These are phyloP conservation scores for Guaruba guarouba DNA, from an alignment of 2,113 vertebrate species.

Conservation along the genomic window DNA sequence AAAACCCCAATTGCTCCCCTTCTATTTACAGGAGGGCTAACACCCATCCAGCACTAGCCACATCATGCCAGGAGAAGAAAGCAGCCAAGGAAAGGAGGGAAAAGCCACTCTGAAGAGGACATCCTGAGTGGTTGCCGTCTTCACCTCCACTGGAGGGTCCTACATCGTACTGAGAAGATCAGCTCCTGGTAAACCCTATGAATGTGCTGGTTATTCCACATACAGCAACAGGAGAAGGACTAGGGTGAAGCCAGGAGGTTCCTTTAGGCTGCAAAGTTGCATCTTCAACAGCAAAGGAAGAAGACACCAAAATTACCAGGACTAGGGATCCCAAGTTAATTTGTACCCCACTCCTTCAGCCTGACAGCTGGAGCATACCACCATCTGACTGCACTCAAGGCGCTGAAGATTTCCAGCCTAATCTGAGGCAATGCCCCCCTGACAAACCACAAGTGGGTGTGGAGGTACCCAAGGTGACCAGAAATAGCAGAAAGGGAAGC, in stretches of 20 bases:
- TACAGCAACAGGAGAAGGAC: neutral
- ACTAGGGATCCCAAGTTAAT: neutral
- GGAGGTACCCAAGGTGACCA: neutral
- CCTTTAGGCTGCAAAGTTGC: neutral
- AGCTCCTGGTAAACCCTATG: neutral
- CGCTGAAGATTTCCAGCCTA: neutral
- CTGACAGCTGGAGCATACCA: neutral
- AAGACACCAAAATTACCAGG: neutral
- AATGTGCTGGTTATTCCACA: neutral
- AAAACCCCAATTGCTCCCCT: neutral
- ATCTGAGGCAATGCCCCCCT: neutral
- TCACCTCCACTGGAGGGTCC: neutral
- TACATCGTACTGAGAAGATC: neutral
- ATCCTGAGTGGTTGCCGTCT: neutral
- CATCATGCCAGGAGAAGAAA: fast-evolving
- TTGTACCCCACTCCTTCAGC: neutral
- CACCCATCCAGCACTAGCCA: neutral
- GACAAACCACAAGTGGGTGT: neutral
- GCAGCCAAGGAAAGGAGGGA: neutral
- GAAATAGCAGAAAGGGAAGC: neutral
- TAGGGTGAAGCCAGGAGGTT: neutral
- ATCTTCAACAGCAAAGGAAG: neutral
- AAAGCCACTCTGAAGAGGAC: neutral
- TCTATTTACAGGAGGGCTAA: neutral
- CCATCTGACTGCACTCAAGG: neutral